Conservation (phyloP, 2,113 vertebrate genomes). For the Miniopterus natalensis region DNA sequence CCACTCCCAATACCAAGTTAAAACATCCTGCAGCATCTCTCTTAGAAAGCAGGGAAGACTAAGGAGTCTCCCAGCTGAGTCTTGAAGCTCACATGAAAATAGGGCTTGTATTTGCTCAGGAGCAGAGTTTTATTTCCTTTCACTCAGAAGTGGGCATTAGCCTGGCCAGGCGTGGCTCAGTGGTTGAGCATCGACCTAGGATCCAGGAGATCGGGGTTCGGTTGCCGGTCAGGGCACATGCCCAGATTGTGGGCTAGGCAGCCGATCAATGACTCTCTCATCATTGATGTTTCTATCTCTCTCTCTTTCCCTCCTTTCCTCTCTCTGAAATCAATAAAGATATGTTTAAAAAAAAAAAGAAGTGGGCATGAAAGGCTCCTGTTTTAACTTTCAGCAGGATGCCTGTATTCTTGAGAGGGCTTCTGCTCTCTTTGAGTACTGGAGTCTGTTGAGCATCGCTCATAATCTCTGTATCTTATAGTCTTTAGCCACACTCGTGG, state of each 20-base stretch:
- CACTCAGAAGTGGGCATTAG: not conserved
- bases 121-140: not conserved
- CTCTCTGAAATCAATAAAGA: no score
- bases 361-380: not conserved
- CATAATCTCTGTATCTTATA: not conserved
- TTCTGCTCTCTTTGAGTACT: not conserved
- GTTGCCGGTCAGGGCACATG: no score
- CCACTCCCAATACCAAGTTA: not conserved
- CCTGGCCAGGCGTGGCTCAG: no score
- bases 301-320: no score
- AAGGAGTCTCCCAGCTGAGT: not conserved
- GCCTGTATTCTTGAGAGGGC: not conserved
- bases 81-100: not conserved
- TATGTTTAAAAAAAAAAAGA: no score
- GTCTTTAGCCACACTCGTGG: not conserved
- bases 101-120: not conserved
- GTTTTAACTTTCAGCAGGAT: not conserved
- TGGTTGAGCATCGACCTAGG: no score
- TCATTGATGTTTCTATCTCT: no score
- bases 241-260: no score
- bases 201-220: no score
- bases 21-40: not conserved
- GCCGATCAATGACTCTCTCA: no score
- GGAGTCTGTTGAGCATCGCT: not conserved
- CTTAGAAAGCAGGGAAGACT: not conserved